Evolutionary conservation across 2,888 invertebrate genomes (phyloP).

Genomic region (Heliconius erato): DNA sequence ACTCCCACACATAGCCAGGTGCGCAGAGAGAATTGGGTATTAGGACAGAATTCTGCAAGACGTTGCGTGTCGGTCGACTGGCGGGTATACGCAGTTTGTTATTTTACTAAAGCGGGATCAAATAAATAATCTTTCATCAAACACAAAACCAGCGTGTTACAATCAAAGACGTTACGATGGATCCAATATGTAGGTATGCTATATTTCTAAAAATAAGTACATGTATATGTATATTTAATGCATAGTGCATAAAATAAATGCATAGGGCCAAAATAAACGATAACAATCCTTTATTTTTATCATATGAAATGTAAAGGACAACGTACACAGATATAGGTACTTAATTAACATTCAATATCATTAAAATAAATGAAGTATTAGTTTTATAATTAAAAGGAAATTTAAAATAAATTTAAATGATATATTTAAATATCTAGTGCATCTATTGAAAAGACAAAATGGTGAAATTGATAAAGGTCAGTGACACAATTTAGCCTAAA

Average conservation of each 20-base stretch:
- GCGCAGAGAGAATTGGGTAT: too few relatives aligned
- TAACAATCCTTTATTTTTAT: not conserved
- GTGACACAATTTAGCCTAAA: conserved; percentile 21
- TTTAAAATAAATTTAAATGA: not conserved
- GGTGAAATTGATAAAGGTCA: conserved; percentile 14
- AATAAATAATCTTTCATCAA: too few relatives aligned
- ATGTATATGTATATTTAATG: too few relatives aligned
- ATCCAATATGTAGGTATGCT: too few relatives aligned
- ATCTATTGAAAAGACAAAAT: not conserved
- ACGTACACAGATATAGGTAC: not conserved
- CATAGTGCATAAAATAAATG: not conserved
- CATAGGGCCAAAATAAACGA: not conserved
- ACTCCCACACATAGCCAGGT: too few relatives aligned
- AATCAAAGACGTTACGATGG: too few relatives aligned
- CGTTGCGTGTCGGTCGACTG: too few relatives aligned
- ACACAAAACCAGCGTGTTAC: too few relatives aligned
- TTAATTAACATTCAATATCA: not conserved
- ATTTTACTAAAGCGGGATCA: too few relatives aligned
- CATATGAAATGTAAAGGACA: not conserved
- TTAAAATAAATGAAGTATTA: not conserved
- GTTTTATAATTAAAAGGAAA: not conserved
- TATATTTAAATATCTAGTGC: not conserved
- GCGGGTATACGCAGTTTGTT: too few relatives aligned
- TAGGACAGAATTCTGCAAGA: too few relatives aligned
- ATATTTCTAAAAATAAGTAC: too few relatives aligned